These are phyloP conservation scores for Dysidea cf. avara DNA, from an alignment of 37 sponge, comb jelly and placozoan genomes.

Conservation along the genomic window DNA sequence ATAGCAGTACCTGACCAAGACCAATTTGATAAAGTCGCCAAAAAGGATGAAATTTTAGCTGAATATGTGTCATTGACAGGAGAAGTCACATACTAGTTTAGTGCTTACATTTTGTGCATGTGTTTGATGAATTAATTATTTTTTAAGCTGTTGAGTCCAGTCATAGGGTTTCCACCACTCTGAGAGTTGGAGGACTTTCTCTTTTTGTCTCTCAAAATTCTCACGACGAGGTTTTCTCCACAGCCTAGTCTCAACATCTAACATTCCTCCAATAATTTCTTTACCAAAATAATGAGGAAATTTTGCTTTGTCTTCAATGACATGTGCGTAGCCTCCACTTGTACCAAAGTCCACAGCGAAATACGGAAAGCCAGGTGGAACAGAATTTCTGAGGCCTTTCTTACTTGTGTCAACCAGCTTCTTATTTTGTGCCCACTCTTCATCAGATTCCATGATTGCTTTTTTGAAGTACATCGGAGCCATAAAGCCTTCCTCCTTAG, in stretches of 20 bases:
- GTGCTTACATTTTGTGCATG: too few species aligned
- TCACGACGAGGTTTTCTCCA: slow-evolving; percentile 84
- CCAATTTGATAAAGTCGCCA: slow-evolving; percentile 57
- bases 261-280: slow-evolving; percentile 86
- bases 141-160: slow-evolving; percentile 69
- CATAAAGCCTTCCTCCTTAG: slow-evolving; percentile 65
- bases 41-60: slow-evolving; percentile 28
- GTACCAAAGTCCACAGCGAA: slow-evolving; percentile 90
- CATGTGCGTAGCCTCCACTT: slow-evolving; percentile 89
- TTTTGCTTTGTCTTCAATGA: slow-evolving; percentile 77
- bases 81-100: too few species aligned
- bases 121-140: too few species aligned
- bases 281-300: slow-evolving; percentile 92
- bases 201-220: slow-evolving; percentile 55
- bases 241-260: slow-evolving; percentile 80
- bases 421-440: slow-evolving; percentile 92
- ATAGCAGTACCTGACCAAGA: slow-evolving; percentile 46
- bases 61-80: slow-evolving; percentile 39
- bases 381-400: slow-evolving; percentile 64
- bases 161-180: slow-evolving; percentile 83
- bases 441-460: slow-evolving; percentile 90
- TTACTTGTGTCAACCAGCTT: slow-evolving; percentile 83
- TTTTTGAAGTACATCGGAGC: slow-evolving; percentile 96
- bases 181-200: slow-evolving; percentile 54
- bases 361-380: slow-evolving; percentile 86